Evolutionary conservation across 2,888 invertebrate genomes (phyloP), one percentile per base, ranked within the genome.

Genomic region (Oscheius sp.): DNA sequence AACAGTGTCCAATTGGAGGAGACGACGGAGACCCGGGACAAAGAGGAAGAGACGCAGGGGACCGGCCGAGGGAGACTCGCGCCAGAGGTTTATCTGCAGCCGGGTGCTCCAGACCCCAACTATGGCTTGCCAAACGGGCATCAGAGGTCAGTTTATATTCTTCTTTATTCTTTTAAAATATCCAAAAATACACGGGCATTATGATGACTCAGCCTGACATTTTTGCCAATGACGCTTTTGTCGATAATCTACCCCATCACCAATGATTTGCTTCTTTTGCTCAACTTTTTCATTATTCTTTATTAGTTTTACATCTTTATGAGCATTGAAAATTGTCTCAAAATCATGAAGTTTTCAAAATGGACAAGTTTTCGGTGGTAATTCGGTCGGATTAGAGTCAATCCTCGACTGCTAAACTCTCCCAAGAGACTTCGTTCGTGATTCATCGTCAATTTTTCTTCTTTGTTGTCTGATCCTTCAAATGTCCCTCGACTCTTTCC

Each of bases 121-220:
- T 18, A 86, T 86, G 86, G 85, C 86, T 73, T 86, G 86, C 77
- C 86, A 86, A 75, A 86, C 86, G 71, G 86, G 86, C 71, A 86
- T 86, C 72, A 79, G 85, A 85, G 82, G 86, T 85, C 18, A 72
- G 77, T 77, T 74, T 23, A 45, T n/a, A 12, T 45, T 21, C 25
- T 41, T 35, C 35, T 13, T 41, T 58, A 29, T 2, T 25, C 21
- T 13, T 13, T 18, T 49, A 49, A 16, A 49, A 49, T 49, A 5
- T 13, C 21, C 13, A 49, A 49, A 2, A 49, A 13, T 16, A 16
- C 16, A 49, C 49, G 5, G 13, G 13, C 13, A 21, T 5, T 5
- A 13, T 13, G 49, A 13, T 21, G 49, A 49, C 3, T 18, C 49
- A 18, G 6, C 21, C 21, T 21, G 49, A 2, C 49, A 3, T 49